Evolutionary conservation across 2,888 invertebrate genomes (phyloP), one percentile per base, ranked within the genome.

Genomic region (Tipula confusa): DNA sequence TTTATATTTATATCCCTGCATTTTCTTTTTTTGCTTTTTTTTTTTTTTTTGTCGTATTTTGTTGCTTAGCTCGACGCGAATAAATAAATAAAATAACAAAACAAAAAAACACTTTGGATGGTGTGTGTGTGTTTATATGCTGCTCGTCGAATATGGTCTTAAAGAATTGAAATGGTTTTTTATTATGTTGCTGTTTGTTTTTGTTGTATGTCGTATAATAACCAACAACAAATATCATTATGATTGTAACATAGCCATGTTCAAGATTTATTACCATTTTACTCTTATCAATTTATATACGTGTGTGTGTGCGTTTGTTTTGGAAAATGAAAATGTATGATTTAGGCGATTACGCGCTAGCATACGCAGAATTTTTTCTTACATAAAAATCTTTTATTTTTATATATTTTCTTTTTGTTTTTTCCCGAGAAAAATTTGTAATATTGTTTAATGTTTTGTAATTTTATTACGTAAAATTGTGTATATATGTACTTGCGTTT

Each of bases 181-280:
- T 64, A n/a, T n/a, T n/a, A 24, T 64, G 24, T 7, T 33, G n/a
- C n/a, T n/a, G n/a, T n/a, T n/a, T n/a, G 24, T 64, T 64, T 64
- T 18, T 24, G 24, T 64, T 64, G 24, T 43, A 4, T 64, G 64
- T 64, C 64, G 64, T 64, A 24, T 64, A 18, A 64, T 64, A 64
- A 18, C 24, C 64, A 64, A 24, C 64, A 64, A 64, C 64, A 64
- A 64, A 64, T 64, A 64, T 64, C 64, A 64, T 64, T 64, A 64
- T 64, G 64, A 64, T 64, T 64, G 64, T 64, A 64, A 64, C 64
- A 64, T 64, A 64, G 24, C 64, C 64, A 64, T 64, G 64, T 64
- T 64, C 64, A 64, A 24, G 64, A 64, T 64, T 64, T 64, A 64
- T 64, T 64, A 64, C 64, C 24, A 64, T 64, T 64, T 64, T 64